These are phyloP conservation scores for Corythaeola cristata DNA, from an alignment of 2,113 vertebrate genomes.

Conservation along the genomic window DNA sequence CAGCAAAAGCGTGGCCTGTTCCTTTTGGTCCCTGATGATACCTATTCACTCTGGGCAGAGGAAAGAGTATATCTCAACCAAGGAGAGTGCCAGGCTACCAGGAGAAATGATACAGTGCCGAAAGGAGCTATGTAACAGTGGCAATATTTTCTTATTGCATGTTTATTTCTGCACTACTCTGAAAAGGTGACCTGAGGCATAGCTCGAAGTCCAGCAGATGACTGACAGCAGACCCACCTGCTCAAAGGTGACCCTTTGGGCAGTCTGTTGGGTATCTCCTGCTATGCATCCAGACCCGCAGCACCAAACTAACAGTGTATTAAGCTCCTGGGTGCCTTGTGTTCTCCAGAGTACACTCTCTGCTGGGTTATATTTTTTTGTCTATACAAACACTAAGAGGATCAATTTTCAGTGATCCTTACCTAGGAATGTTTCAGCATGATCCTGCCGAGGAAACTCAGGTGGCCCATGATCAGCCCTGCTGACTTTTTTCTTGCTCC, in stretches of 20 bases:
- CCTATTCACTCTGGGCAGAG: not conserved
- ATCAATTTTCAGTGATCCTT: not conserved
- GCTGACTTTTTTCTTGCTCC: not conserved
- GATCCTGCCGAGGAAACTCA: not conserved
- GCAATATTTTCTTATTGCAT: not conserved
- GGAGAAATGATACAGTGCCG: not conserved
- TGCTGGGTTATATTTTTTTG: not conserved
- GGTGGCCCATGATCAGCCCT: not conserved
- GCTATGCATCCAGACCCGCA: not conserved
- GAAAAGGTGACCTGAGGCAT: not conserved
- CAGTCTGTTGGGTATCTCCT: not conserved
- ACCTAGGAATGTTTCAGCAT: not conserved
- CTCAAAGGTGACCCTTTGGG: not conserved
- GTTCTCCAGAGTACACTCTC: not conserved
- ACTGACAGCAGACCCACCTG: not conserved
- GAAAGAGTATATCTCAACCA: not conserved
- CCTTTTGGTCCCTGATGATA: not conserved
- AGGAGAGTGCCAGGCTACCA: not conserved
- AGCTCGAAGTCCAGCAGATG: not conserved
- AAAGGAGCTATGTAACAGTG: not conserved
- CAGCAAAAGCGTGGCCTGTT: not conserved
- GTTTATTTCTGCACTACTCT: not conserved
- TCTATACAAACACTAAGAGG: not conserved
- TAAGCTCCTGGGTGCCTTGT: not conserved
- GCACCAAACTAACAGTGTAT: fast-evolving